phyloP scores from a whole-genome alignment of 2,797 vertebrate species.

The Peromyscus attwateri region DNA sequence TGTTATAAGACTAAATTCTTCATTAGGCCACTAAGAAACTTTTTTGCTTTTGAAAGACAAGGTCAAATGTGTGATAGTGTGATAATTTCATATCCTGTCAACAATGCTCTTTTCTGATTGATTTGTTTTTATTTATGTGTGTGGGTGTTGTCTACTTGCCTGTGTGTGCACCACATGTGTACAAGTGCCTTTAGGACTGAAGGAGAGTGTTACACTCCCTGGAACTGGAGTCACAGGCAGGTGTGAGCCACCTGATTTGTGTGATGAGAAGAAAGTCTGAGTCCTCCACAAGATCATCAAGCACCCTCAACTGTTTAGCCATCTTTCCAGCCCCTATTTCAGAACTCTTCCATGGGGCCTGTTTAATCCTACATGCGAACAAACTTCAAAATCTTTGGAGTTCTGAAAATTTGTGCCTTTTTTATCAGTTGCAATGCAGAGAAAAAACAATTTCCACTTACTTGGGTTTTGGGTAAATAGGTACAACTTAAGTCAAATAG shows the following conservation, averaged over 20 bases:
- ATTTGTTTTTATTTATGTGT: not conserved
- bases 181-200: not conserved
- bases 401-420: not conserved
- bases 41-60: slow-evolving; percentile 25
- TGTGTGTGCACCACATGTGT: not conserved
- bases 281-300: not conserved
- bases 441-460: not conserved
- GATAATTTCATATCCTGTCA: not conserved
- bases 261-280: not conserved
- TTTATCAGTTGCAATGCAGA: not conserved
- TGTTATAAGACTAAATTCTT: slow-evolving; percentile 13
- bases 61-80: not conserved
- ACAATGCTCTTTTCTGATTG: not conserved
- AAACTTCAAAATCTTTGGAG: not conserved
- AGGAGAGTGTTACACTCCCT: not conserved
- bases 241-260: not conserved
- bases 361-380: not conserved
- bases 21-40: not conserved
- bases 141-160: not conserved
- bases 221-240: not conserved
- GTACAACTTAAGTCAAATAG: not conserved
- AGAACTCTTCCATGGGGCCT: not conserved
- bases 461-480: not conserved
- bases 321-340: not conserved
- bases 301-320: not conserved